Conservation (phyloP, 2,797 vertebrate genomes). For the Sparidentex hasta region DNA sequence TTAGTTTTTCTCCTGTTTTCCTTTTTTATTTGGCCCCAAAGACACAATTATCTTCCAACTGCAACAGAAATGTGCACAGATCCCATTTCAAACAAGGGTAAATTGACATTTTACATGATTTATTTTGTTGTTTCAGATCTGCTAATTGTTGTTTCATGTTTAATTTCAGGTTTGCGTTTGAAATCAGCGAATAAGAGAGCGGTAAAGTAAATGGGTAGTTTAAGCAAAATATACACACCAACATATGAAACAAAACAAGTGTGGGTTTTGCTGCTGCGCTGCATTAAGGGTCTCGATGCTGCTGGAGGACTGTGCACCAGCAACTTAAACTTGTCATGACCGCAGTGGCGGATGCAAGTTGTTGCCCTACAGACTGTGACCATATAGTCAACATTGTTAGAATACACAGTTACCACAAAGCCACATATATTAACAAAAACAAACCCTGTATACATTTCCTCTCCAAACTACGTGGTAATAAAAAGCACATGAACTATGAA, state of each 20-base stretch:
- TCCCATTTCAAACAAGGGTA: fast-evolving
- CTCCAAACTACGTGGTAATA: constrained; percentile 26
- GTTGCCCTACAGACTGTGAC: constrained; percentile 16
- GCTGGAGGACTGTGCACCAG: neutral
- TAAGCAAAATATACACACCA: neutral
- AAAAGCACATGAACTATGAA: constrained; percentile 39
- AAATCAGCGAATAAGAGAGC: neutral
- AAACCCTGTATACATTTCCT: constrained; percentile 1
- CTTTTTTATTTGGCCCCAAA: neutral
- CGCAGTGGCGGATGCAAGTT: constrained; percentile 3
- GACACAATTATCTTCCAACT: neutral
- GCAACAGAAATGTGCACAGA: too few species aligned
- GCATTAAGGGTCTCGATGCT: neutral
- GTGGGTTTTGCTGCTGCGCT: neutral
- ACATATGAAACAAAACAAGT: neutral
- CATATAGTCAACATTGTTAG: constrained; percentile 10
- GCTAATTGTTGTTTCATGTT: neutral
- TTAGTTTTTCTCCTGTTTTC: neutral
- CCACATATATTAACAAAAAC: neutral
- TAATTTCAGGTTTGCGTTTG: neutral
- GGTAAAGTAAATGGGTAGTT: neutral
- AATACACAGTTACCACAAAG: neutral
- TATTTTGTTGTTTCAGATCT: neutral
- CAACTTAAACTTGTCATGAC: constrained; percentile 12
- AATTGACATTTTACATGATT: neutral